Evolutionary conservation across 2,888 invertebrate genomes (phyloP), one percentile per base, ranked within the genome.

Genomic region (Actias luna): DNA sequence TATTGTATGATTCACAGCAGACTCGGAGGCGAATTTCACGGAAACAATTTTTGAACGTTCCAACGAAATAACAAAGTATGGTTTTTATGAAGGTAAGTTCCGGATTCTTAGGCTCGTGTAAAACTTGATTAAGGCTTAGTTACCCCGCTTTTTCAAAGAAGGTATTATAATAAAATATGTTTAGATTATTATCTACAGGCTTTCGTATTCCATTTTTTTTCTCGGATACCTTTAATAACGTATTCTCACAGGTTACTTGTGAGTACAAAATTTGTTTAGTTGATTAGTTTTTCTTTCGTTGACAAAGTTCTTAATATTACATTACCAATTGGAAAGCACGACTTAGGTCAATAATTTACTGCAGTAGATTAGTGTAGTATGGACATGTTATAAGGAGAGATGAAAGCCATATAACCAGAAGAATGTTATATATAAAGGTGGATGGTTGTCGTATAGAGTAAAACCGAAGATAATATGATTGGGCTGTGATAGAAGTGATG

Each of bases 21-120:
- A 58, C 16, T 58, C 18, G 33, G 31, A 46, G n/a, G 22, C 58
- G 33, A 58, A 62, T 42, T 62, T 57, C 61, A 42, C 61, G 42
- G 22, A 57, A 58, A 39, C 18, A 22, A 55, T 58, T 31, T 62
- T 62, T 58, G n/a, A 62, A 62, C 61, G 61, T 58, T 62, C 58
- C 31, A 31, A 57, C 29, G 61, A 39, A 62, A 58, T 62, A 57
- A 42, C 57, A 57, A 58, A 58, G 42, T 39, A 42, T 29, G 57
- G 42, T 62, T 62, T 62, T 62, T 55, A 55, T 50, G 46, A 55
- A 29, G 55, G 55, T n/a, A 55, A 29, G 2, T 55, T 55, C 55
- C 55, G 55, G 55, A 55, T 55, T 55, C 29, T 29, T 29, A n/a
- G 16, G 55, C 7, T 29, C 8, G 2, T 22, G 12, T 29, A 55